phyloP scores from a whole-genome alignment of 2,888 invertebrate genomes.

The Euplagia quadripunctaria region DNA sequence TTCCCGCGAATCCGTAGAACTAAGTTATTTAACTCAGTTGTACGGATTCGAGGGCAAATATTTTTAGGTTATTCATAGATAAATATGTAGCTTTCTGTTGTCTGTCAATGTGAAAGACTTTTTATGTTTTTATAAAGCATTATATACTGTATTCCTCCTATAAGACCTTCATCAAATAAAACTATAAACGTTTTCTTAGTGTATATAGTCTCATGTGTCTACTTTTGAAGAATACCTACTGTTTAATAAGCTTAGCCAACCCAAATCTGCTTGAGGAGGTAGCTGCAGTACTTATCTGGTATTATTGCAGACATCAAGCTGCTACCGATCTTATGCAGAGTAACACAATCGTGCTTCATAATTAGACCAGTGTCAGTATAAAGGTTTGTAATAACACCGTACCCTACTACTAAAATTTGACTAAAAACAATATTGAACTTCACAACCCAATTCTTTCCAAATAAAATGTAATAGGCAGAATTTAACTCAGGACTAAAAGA shows the following conservation, averaged over 20 bases:
- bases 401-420: not conserved
- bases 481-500: not conserved
- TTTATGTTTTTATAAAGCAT: not conserved
- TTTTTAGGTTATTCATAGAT: not conserved
- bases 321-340: no score
- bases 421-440: not conserved
- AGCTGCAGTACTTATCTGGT: no score
- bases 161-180: not conserved
- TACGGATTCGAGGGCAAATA: not conserved
- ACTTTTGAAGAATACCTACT: no score
- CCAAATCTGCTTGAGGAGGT: no score
- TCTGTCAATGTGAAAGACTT: not conserved
- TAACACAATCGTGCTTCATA: no score
- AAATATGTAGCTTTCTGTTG: not conserved
- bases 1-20: not conserved
- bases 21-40: constrained; percentile 3
- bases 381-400: no score
- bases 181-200: not conserved
- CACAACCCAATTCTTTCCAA: not conserved
- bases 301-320: no score
- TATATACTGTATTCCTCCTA: no score
- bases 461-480: not conserved
- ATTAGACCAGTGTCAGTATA: no score
- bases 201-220: not conserved
- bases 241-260: no score